These are phyloP conservation scores for Pongo abelii DNA, from an alignment of 2,113 vertebrate species.

Conservation along the genomic window DNA sequence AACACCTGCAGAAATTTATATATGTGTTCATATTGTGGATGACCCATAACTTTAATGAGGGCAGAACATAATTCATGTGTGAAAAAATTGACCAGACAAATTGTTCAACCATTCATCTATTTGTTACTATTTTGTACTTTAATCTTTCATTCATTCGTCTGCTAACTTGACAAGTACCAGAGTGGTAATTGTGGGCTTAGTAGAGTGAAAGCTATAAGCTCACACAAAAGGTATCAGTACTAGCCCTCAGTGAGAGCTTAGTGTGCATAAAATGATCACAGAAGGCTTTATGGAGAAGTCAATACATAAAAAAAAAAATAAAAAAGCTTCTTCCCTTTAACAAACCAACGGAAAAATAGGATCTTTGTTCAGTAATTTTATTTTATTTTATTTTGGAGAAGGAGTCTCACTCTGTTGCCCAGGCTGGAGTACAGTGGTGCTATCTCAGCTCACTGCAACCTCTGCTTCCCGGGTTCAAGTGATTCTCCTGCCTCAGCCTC, in stretches of 20 bases:
- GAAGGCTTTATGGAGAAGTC: not conserved
- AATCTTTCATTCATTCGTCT: not conserved
- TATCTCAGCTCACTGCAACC: too few relatives aligned
- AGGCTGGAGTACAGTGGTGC: too few relatives aligned
- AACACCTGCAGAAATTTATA: not conserved
- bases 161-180: not conserved
- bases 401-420: too few relatives aligned
- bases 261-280: not conserved
- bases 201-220: not conserved
- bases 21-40: not conserved
- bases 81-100: not conserved
- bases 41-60: not conserved
- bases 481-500: too few relatives aligned
- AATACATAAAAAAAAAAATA: not conserved
- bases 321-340: not conserved
- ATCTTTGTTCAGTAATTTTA: not conserved
- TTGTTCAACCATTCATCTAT: not conserved
- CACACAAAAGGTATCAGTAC: accelerated
- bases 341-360: not conserved
- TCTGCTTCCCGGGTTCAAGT: too few relatives aligned
- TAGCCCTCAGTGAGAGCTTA: not conserved
- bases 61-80: not conserved
- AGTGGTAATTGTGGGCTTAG: too few relatives aligned
- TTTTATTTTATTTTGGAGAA: too few relatives aligned
- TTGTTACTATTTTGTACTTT: slow-evolving; percentile 35